Evolutionary conservation across 1,140 invertebrate genomes (phyloP).

Genomic region (Goniozus legneri): DNA sequence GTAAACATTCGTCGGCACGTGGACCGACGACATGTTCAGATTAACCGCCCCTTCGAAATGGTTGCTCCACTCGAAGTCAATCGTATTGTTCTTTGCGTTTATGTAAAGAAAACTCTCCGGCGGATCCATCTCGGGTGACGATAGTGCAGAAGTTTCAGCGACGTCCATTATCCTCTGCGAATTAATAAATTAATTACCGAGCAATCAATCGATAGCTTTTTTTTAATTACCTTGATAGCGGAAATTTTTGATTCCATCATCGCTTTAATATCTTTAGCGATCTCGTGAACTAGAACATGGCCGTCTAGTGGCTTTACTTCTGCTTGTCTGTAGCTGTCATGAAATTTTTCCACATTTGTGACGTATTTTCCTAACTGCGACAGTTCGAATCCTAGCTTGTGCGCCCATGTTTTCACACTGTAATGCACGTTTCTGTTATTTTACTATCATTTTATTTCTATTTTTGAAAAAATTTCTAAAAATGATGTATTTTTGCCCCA

Average conservation of each 20-base stretch:
- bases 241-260: constrained; percentile 84
- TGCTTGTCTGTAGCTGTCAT: constrained; percentile 73
- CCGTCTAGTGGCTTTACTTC: constrained; percentile 68
- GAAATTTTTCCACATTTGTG: constrained; percentile 67
- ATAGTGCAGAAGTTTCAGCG: constrained; percentile 70
- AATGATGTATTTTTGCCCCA: too few relatives aligned
- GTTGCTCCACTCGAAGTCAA: constrained; percentile 64
- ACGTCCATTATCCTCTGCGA: constrained; percentile 74
- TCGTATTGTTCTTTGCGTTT: constrained; percentile 67
- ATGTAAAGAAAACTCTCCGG: constrained; percentile 66
- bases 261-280: constrained; percentile 72
- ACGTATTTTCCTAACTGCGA: constrained; percentile 70
- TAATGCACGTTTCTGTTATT: neutral
- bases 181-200: too few relatives aligned
- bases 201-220: too few relatives aligned
- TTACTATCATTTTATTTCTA: too few relatives aligned
- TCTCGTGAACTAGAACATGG: constrained; percentile 67
- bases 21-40: constrained; percentile 80
- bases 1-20: constrained; percentile 94
- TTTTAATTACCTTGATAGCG: constrained; percentile 69
- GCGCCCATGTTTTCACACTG: constrained; percentile 69
- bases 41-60: constrained; percentile 84
- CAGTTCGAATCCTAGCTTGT: constrained; percentile 68
- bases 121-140: constrained; percentile 57
- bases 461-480: too few relatives aligned